phyloP scores from a whole-genome alignment of 2,113 vertebrate genomes.

The Chamaetylas fuelleborni region DNA sequence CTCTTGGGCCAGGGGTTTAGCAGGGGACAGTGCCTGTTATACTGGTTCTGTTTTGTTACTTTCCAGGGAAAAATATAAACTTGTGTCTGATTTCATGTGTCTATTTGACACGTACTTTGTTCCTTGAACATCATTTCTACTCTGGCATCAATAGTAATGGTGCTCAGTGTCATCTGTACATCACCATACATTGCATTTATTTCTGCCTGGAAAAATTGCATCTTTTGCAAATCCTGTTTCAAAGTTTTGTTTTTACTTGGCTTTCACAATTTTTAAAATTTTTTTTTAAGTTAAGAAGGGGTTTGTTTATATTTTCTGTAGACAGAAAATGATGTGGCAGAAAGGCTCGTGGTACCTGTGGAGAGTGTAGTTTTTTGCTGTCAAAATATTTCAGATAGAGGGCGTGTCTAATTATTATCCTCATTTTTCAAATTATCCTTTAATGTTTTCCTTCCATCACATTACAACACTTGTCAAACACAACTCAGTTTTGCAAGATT shows the following conservation, averaged over 20 bases:
- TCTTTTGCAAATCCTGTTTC: neutral
- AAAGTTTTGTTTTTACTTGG: neutral
- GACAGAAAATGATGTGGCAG: neutral
- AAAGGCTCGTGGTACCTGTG: neutral
- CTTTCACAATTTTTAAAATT: accelerated
- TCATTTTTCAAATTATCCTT: neutral
- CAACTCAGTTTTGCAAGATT: neutral
- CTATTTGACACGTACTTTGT: neutral
- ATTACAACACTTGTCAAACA: neutral
- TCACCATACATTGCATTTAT: neutral
- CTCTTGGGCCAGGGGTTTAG: neutral
- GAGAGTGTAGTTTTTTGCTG: neutral
- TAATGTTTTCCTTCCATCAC: neutral
- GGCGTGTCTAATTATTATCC: neutral
- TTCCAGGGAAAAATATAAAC: neutral
- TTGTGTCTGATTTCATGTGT: neutral
- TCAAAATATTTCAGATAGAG: neutral
- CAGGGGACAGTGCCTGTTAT: neutral
- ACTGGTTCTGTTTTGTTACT: neutral
- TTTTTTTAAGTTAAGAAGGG: neutral
- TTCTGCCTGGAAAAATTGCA: neutral
- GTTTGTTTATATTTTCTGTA: neutral
- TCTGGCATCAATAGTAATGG: neutral
- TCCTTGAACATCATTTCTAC: neutral
- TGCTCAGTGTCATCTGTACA: neutral